These are phyloP conservation scores for Pocota personata DNA, from an alignment of 2,888 invertebrate species.

Conservation along the genomic window DNA sequence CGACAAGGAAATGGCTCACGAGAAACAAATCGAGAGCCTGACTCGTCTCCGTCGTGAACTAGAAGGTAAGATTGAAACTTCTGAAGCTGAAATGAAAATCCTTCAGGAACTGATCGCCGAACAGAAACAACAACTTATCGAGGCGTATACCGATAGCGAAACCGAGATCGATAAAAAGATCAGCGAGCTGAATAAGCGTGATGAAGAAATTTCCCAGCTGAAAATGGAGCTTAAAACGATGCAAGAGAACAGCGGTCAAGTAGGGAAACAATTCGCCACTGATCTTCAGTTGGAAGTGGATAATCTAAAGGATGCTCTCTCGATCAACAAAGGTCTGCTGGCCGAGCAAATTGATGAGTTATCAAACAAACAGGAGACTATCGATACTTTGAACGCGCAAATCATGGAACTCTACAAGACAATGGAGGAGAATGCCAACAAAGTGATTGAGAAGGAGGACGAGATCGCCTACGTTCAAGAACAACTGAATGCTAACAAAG, in stretches of 20 bases:
- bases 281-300: constrained; percentile 77
- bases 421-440: constrained; percentile 84
- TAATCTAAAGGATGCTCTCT: constrained; percentile 76
- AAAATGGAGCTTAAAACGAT: constrained; percentile 83
- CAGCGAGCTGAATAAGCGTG: constrained; percentile 78
- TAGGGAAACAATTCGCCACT: constrained; percentile 75
- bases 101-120: constrained; percentile 80
- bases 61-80: constrained; percentile 77
- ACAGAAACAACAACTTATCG: constrained; percentile 82
- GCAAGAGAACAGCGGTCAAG: constrained; percentile 82
- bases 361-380: constrained; percentile 85
- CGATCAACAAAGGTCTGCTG: constrained; percentile 80
- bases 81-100: constrained; percentile 80
- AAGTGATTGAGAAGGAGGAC: constrained; percentile 83
- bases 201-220: constrained; percentile 81
- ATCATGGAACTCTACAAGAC: constrained; percentile 85
- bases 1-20: constrained; percentile 78
- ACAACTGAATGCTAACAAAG: constrained; percentile 81
- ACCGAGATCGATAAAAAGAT: constrained; percentile 77
- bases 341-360: constrained; percentile 81
- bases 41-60: constrained; percentile 78
- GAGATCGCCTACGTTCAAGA: constrained; percentile 83
- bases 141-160: constrained; percentile 80
- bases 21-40: constrained; percentile 79
- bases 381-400: constrained; percentile 85